A percentile compares a stretch with the other conserved stretches of the same genome.
Evolutionary conservation across 2,797 vertebrate species (phyloP).

Genomic region (Poeciliopsis turneri): DNA sequence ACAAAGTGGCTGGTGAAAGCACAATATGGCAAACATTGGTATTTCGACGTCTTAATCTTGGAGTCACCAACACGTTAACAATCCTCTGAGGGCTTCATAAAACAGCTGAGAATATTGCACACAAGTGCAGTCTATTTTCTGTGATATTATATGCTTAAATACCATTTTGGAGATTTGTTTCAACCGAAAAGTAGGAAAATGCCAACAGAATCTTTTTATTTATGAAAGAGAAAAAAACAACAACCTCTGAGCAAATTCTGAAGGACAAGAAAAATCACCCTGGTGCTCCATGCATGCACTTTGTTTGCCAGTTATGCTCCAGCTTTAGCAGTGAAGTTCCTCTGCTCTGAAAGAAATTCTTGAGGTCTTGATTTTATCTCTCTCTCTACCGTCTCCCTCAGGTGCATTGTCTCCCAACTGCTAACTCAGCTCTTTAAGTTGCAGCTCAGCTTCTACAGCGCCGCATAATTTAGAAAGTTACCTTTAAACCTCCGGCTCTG

Average conservation of each 20-base stretch:
- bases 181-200: neutral
- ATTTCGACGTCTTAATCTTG: neutral
- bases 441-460: conserved; percentile 52
- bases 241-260: neutral
- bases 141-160: neutral
- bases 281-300: conserved; percentile 3
- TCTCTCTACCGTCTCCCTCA: conserved; percentile 31
- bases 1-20: neutral
- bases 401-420: conserved; percentile 65
- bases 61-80: too few relatives aligned
- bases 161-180: neutral
- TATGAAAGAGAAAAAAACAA: conserved; percentile 9
- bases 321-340: conserved; percentile 23
- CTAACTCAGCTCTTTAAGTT: conserved; percentile 72
- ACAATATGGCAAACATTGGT: neutral
- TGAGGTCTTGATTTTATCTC: conserved; percentile 69
- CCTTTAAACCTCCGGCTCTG: conserved; percentile 44
- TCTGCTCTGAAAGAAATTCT: conserved; percentile 51
- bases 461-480: conserved; percentile 72
- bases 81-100: too few relatives aligned
- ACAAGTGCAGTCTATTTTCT: too few relatives aligned
- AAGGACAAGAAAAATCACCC: neutral
- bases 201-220: conserved; percentile 14
- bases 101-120: too few relatives aligned
- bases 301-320: conserved; percentile 40